Evolutionary conservation across 2,113 vertebrate species (phyloP).

Genomic region (Gavia stellata): DNA sequence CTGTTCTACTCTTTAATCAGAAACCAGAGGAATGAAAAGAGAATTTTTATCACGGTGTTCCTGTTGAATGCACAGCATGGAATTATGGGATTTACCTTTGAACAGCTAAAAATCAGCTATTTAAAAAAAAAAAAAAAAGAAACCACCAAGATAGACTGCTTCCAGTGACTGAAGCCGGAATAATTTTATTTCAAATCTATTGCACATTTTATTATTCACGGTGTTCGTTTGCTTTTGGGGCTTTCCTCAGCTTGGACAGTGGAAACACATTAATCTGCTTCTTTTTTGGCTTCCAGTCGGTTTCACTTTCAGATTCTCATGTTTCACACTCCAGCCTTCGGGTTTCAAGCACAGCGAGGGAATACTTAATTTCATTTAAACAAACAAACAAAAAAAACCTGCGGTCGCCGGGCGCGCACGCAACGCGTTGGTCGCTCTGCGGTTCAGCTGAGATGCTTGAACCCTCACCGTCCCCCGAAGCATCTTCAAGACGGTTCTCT

Average conservation of each 20-base stretch:
- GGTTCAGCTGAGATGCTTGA: not conserved
- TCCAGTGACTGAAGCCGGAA: not conserved
- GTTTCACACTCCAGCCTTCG: slow-evolving; percentile 17
- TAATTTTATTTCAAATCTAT: not conserved
- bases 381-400: not conserved
- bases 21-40: not conserved
- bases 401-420: not conserved
- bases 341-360: slow-evolving; percentile 2
- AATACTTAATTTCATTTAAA: not conserved
- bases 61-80: not conserved
- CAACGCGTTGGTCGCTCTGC: not conserved
- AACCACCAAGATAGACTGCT: not conserved
- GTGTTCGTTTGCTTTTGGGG: not conserved
- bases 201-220: not conserved
- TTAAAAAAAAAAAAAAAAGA: not conserved
- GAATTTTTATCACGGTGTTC: not conserved
- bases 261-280: not conserved
- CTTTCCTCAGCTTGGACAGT: not conserved
- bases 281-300: slow-evolving; percentile 12
- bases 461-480: not conserved
- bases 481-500: not conserved
- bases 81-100: not conserved
- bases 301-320: slow-evolving; percentile 60
- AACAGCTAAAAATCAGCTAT: not conserved
- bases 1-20: not conserved